These are phyloP conservation scores for Drosophila setosimentum DNA, from an alignment of 2,888 invertebrate species.

Conservation along the genomic window DNA sequence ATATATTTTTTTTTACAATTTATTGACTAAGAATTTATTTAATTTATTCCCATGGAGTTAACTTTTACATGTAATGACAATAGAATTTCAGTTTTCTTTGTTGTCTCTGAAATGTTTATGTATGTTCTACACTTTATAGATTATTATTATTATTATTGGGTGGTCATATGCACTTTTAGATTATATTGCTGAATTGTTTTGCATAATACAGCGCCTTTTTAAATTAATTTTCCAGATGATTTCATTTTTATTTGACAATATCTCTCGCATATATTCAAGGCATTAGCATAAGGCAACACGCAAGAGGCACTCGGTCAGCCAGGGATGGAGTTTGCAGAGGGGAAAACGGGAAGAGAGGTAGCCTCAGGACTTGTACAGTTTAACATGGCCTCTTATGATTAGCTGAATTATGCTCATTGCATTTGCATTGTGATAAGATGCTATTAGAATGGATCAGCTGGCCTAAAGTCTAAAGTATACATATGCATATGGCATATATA, in stretches of 20 bases:
- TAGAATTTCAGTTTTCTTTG: background rate
- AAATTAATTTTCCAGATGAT: constrained; percentile 63
- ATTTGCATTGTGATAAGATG: constrained; percentile 71
- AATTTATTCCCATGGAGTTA: too few relatives aligned
- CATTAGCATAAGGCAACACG: constrained; percentile 75
- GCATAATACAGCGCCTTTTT: constrained; percentile 65
- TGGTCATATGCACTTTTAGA: constrained; percentile 43
- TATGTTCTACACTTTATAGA: background rate
- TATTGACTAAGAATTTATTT: too few relatives aligned
- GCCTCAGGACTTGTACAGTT: constrained; percentile 61
- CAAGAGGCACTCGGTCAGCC: constrained; percentile 36
- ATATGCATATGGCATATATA: constrained; percentile 1
- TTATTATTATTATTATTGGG: constrained; percentile 38
- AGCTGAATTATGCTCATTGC: constrained; percentile 65
- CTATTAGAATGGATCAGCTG: background rate
- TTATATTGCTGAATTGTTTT: constrained; percentile 66
- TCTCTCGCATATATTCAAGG: constrained; percentile 27
- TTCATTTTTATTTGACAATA: constrained; percentile 2
- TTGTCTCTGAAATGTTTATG: background rate
- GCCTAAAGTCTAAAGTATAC: background rate
- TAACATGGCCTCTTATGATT: constrained; percentile 76
- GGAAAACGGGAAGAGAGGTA: background rate
- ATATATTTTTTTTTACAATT: too few relatives aligned
- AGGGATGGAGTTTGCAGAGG: background rate
- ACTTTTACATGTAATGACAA: too few relatives aligned